Conservation (phyloP, 2,113 vertebrate species). For the Gracilinanus agilis region DNA sequence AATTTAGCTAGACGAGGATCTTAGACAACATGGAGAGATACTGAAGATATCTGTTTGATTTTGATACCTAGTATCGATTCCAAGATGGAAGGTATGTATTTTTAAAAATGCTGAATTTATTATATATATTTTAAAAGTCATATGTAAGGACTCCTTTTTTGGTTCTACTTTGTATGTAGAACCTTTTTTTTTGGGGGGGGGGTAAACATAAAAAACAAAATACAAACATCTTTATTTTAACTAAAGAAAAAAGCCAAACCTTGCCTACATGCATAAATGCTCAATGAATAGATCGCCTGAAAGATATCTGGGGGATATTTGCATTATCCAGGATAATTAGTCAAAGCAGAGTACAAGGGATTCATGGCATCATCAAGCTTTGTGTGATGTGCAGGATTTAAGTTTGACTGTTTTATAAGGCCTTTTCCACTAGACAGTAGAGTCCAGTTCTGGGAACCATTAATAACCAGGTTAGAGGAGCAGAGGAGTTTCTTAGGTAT, state of each 20-base stretch:
- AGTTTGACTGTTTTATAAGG: not conserved
- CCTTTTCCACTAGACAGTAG: not conserved
- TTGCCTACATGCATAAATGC: not conserved
- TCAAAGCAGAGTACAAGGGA: not conserved
- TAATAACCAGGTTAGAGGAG: not conserved
- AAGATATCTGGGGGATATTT: not conserved
- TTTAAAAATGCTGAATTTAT: not conserved
- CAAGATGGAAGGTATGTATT: no score
- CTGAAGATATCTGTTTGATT: not conserved
- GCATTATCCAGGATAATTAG: not conserved
- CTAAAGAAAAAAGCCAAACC: not conserved
- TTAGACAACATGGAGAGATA: not conserved
- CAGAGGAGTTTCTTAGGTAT: not conserved
- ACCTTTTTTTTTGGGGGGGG: no score
- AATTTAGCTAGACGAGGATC: not conserved
- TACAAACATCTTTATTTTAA: not conserved
- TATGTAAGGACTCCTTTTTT: not conserved
- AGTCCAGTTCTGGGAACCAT: not conserved
- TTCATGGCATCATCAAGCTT: not conserved
- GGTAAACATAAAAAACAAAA: not conserved
- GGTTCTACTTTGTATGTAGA: not conserved
- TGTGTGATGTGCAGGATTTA: not conserved
- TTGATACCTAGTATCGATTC: not conserved
- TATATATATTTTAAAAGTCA: not conserved
- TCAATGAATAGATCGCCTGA: not conserved